These are phyloP conservation scores for Monopterus albus DNA, from an alignment of 2,113 vertebrate species.

Conservation along the genomic window DNA sequence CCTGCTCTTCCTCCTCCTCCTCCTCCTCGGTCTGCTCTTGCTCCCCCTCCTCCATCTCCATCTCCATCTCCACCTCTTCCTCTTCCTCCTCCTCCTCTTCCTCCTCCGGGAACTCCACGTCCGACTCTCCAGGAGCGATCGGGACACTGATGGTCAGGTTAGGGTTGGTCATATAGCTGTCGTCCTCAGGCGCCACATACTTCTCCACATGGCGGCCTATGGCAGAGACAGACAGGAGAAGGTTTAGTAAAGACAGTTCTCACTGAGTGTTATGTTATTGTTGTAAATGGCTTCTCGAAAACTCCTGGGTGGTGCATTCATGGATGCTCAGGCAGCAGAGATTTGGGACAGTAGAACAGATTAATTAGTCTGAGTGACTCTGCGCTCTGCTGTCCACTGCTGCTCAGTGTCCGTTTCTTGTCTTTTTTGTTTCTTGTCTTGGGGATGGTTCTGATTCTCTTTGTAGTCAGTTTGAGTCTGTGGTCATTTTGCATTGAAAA, in stretches of 20 bases:
- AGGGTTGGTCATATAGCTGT: conserved; percentile 88
- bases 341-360: no score
- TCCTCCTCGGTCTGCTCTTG: conserved; percentile 59
- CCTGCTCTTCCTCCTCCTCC: conserved; percentile 37
- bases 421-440: no score
- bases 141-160: conserved; percentile 91
- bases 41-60: conserved; percentile 60
- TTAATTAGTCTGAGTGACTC: no score
- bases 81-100: conserved; percentile 80
- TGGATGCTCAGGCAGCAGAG: background rate
- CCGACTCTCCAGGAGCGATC: conserved; percentile 94
- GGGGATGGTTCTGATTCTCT: no score
- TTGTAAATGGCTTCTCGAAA: no score
- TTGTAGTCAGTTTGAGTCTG: no score
- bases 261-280: background rate
- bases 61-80: conserved; percentile 20
- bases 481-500: no score
- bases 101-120: conserved; percentile 91
- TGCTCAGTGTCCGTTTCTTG: no score
- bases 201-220: conserved; percentile 80
- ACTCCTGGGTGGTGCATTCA: conserved; percentile 1
- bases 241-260: no score
- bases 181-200: conserved; percentile 73
- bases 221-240: background rate
- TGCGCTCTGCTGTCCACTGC: no score